Base-by-base conservation (phyloP, 2,888 invertebrate species). In the Ptilodon capucinus region DNA sequence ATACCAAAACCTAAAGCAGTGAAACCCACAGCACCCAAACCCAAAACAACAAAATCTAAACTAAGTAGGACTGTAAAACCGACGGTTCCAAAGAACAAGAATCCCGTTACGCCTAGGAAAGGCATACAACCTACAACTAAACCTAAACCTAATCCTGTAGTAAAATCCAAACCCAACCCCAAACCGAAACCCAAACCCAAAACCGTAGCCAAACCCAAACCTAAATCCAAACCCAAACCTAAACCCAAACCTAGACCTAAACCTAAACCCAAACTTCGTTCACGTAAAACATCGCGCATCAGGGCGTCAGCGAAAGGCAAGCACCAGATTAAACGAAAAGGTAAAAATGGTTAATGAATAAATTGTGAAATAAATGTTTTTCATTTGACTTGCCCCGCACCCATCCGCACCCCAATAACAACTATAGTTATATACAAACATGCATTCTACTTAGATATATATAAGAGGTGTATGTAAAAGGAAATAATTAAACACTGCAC, bases 331-430 rank as follows among this genome's bases (percentile, higher is more conserved):
- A 39, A 21, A 14, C 6, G 18, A 17, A 55, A 54, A 67, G 68
- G 67, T 67, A 64, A 63, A 46, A 4, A 23, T 25, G 38, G 38
- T 18, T 48, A 40, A 40, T 44, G 17, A 66, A 68, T 57, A 64
- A 59, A 61, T 40, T 54, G 28, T 48, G 58, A 35, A 54, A 51
- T 51, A 40, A 48, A 34, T 44, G 14, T 39, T 32, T 19, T 42
- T 42, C 18, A 30, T 16, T 30, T 17, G 21, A 25, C 28, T 17
- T 16, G 28, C 28, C 28, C 28, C 28, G 28, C 28, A 28, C 28
- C 28, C 32, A 14, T 14, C 4, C 9, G 9, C 28, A 28, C n/a
- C n/a, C 2, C 28, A 28, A 28, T 23, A 23, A 11, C 28, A 9
- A 21, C 5, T 7, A n/a, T 8, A n/a, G 5, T n/a, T 28, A 28